Evolutionary conservation across 2,888 invertebrate species (phyloP), one percentile per base, ranked within the genome.

Genomic region (Xylocampa areola): DNA sequence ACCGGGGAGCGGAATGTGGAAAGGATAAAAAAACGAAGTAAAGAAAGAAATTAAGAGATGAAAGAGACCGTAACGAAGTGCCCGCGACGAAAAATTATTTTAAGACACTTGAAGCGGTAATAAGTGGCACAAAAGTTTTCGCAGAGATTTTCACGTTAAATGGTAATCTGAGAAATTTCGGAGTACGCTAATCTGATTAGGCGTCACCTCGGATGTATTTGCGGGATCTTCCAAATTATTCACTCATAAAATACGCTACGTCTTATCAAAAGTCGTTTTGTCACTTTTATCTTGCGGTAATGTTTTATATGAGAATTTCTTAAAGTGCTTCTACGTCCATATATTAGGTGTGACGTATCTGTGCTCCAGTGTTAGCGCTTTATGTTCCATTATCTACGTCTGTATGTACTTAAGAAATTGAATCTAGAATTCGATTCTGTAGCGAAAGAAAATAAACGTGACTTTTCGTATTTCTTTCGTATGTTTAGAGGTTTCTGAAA

Each of bases 51-150:
- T 84, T 87, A 87, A 87, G 85, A 86, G 79, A 89, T 85, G 82
- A 88, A 89, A 85, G 85, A 85, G 74, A 81, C 78, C 82, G 82
- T 88, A 89, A 84, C 81, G 84, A 86, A 88, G 85, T 86, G 82
- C 79, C 82, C 80, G 73, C 75, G 77, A 77, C 74, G 78, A 83
- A 85, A 83, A 86, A 87, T 88, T 87, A 88, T 88, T 86, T 85
- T 84, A 87, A 85, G 81, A 80, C 80, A 86, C 84, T 85, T 82
- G 84, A 84, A 85, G 85, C 85, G 82, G 83, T 83, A 86, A 86
- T 88, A 87, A 86, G 84, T 84, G 77, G 79, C 79, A 79, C 78
- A 76, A 86, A 86, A 86, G 81, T 88, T 89, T 87, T 78, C 77
- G 72, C 80, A 70, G 78, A 82, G 85, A 84, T 88, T 88, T 87